Conservation (phyloP, 2,888 invertebrate genomes). For the Minunthozetes semirufus region DNA sequence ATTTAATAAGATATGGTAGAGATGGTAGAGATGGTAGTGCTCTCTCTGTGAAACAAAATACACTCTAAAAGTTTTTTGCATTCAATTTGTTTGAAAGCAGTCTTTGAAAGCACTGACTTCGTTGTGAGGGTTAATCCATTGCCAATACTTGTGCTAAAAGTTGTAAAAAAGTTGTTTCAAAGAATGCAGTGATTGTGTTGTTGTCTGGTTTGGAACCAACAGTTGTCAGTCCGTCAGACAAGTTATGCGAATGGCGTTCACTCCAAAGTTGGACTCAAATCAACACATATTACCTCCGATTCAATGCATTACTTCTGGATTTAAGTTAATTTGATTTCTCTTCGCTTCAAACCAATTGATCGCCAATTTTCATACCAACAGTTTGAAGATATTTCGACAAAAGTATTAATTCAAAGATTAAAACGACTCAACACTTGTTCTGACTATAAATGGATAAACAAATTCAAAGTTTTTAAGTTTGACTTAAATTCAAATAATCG, state of each 20-base stretch:
- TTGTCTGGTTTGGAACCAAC: background rate
- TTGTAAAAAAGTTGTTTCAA: background rate
- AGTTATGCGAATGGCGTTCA: conserved; percentile 10
- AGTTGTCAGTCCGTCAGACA: conserved; percentile 4
- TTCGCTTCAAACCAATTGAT: background rate
- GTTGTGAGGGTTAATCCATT: background rate
- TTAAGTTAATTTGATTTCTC: background rate
- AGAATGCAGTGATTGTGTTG: background rate
- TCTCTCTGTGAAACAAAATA: too few species aligned
- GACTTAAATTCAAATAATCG: too few species aligned
- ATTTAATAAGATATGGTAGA: too few species aligned
- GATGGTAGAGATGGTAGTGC: too few species aligned
- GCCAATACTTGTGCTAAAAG: background rate
- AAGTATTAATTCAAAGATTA: too few species aligned
- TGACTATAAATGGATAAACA: too few species aligned
- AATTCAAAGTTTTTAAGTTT: too few species aligned
- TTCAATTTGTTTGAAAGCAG: too few species aligned
- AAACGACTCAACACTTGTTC: too few species aligned
- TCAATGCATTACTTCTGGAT: background rate
- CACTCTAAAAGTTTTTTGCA: too few species aligned
- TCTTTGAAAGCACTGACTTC: background rate
- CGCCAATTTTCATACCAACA: too few species aligned
- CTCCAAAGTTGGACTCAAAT: conserved; percentile 10
- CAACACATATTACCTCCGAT: background rate
- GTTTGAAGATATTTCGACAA: too few species aligned